Evolutionary conservation across 2,113 vertebrate species (phyloP).

Genomic region (Microcebus jonahi): DNA sequence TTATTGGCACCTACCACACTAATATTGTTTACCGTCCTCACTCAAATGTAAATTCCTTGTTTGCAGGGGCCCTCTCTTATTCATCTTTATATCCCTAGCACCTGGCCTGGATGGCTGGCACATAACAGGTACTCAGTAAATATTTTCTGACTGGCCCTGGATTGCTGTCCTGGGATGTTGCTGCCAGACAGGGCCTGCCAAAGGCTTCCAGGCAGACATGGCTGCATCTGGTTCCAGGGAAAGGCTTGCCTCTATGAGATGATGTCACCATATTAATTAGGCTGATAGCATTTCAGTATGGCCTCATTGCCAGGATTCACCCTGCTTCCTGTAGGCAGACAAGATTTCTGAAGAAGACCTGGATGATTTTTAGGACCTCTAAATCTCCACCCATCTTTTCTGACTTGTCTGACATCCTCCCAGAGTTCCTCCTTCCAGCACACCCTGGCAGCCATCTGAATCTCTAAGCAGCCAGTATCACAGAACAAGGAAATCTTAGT

Average conservation of each 20-base stretch:
- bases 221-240: constrained; percentile 36
- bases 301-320: not conserved
- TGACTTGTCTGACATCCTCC: not conserved
- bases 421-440: not conserved
- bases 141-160: not conserved
- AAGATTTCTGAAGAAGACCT: constrained; percentile 31
- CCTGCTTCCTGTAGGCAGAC: not conserved
- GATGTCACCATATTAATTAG: constrained; percentile 65
- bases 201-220: constrained; percentile 49
- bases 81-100: not conserved
- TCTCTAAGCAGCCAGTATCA: not conserved
- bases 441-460: not conserved
- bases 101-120: not conserved
- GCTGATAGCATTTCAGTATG: constrained; percentile 46
- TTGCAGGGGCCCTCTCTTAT: not conserved
- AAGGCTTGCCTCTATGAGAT: constrained; percentile 14
- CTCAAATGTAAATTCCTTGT: not conserved
- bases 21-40: not conserved
- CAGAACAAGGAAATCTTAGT: not conserved
- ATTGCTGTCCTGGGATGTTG: not conserved
- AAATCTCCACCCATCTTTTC: not conserved
- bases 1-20: not conserved
- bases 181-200: constrained; percentile 31
- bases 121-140: not conserved
- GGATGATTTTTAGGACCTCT: constrained; percentile 16